Conservation (phyloP, 2,113 vertebrate species). For the Mormyrus lacerda region DNA sequence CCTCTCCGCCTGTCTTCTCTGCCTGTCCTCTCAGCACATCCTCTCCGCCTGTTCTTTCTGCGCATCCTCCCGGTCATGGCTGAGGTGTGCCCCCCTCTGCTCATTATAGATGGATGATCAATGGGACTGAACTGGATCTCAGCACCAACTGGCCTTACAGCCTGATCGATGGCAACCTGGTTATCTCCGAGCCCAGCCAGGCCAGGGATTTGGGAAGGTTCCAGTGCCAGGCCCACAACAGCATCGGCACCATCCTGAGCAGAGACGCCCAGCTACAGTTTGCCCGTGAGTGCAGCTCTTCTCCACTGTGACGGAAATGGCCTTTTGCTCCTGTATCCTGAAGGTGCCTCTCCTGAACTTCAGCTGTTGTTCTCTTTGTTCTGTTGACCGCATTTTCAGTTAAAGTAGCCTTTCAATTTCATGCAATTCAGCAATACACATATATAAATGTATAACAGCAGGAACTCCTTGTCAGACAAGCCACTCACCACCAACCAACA, state of each 20-base stretch:
- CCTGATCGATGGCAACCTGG: conserved; percentile 76
- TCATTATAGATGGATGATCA: conserved; percentile 76
- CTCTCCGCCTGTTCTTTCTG: neutral
- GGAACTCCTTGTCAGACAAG: neutral
- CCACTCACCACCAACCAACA: neutral
- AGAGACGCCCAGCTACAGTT: conserved; percentile 81
- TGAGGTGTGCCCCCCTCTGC: neutral
- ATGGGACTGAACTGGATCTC: conserved; percentile 74
- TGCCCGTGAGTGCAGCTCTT: conserved; percentile 78
- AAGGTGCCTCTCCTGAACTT: neutral
- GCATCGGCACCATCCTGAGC: conserved; percentile 76
- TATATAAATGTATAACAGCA: neutral
- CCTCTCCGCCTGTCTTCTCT: too few relatives aligned
- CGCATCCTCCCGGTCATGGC: neutral
- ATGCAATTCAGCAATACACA: neutral
- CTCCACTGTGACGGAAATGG: neutral
- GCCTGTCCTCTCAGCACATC: neutral
- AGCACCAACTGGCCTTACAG: conserved; percentile 77
- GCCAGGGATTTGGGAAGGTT: conserved; percentile 77
- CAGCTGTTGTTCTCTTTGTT: neutral
- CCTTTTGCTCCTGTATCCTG: neutral
- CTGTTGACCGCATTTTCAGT: neutral
- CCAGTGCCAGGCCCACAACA: conserved; percentile 80
- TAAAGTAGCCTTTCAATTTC: neutral
- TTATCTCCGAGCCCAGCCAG: conserved; percentile 79